These are phyloP conservation scores for Glossophaga mutica DNA, from an alignment of 2,797 vertebrate species.

Conservation along the genomic window DNA sequence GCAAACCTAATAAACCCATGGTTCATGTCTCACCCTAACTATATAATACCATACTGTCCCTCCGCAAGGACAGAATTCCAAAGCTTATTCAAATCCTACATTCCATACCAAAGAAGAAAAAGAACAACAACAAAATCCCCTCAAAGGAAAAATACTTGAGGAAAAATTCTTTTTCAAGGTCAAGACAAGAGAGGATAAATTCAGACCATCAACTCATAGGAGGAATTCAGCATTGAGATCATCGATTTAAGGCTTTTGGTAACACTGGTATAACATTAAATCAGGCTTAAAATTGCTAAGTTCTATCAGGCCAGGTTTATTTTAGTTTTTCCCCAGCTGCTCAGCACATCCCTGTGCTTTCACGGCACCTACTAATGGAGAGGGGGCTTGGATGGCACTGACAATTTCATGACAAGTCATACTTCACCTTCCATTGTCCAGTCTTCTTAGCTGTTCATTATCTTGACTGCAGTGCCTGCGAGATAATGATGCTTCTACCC, in stretches of 20 bases:
- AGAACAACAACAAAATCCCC: background rate
- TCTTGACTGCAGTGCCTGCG: constrained; percentile 71
- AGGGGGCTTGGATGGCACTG: constrained; percentile 54
- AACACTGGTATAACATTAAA: constrained; percentile 69
- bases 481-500: constrained; percentile 71
- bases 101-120: constrained; percentile 36
- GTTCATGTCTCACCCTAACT: background rate
- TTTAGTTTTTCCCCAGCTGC: constrained; percentile 41
- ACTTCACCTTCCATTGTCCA: constrained; percentile 75
- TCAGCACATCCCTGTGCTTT: constrained; percentile 56
- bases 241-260: constrained; percentile 65
- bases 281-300: constrained; percentile 58
- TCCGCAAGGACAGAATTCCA: constrained; percentile 63
- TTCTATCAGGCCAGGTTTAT: constrained; percentile 49
- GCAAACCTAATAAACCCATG: background rate
- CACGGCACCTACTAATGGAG: constrained; percentile 54
- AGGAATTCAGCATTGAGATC: constrained; percentile 69
- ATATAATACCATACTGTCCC: constrained; percentile 50
- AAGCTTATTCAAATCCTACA: constrained; percentile 56
- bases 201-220: constrained; percentile 10
- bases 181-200: background rate
- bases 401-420: constrained; percentile 73
- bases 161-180: constrained; percentile 37
- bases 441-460: constrained; percentile 77
- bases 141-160: background rate